These are phyloP conservation scores for Metopia argyrocephala DNA, from an alignment of 2,888 invertebrate genomes.

Conservation along the genomic window DNA sequence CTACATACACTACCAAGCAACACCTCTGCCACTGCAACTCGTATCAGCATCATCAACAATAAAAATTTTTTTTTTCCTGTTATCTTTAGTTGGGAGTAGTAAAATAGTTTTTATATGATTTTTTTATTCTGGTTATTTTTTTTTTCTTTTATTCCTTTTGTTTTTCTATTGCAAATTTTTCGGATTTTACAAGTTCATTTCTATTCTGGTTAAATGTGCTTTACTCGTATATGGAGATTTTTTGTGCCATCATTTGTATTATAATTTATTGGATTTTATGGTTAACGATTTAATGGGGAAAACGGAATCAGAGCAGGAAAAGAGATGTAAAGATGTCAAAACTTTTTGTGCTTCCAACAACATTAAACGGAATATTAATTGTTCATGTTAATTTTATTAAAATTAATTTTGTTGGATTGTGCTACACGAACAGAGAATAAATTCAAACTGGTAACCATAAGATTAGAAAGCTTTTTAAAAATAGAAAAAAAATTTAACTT, in stretches of 20 bases:
- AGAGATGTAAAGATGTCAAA: neutral
- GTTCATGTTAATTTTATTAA: conserved; percentile 48
- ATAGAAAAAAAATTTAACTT: neutral
- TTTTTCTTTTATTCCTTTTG: conserved; percentile 21
- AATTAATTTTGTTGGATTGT: conserved; percentile 45
- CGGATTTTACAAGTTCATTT: conserved; percentile 60
- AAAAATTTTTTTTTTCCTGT: neutral
- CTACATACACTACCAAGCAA: neutral
- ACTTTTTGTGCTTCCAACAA: neutral
- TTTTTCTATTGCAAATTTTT: conserved; percentile 35
- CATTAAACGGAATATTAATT: conserved; percentile 50
- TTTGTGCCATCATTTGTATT: conserved; percentile 45
- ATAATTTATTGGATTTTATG: conserved; percentile 60
- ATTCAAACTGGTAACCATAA: conserved; percentile 3
- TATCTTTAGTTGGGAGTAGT: neutral
- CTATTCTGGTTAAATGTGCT: conserved; percentile 49
- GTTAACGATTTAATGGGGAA: conserved; percentile 43
- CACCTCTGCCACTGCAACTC: neutral
- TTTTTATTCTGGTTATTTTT: neutral
- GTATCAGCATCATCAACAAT: too few species aligned
- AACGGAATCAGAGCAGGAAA: conserved; percentile 20
- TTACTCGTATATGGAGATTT: conserved; percentile 11
- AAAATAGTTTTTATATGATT: neutral
- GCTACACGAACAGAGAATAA: conserved; percentile 19
- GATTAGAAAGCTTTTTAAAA: conserved; percentile 19